These are phyloP conservation scores for Tupaia tana DNA, from an alignment of 2,113 vertebrate species.

Conservation along the genomic window DNA sequence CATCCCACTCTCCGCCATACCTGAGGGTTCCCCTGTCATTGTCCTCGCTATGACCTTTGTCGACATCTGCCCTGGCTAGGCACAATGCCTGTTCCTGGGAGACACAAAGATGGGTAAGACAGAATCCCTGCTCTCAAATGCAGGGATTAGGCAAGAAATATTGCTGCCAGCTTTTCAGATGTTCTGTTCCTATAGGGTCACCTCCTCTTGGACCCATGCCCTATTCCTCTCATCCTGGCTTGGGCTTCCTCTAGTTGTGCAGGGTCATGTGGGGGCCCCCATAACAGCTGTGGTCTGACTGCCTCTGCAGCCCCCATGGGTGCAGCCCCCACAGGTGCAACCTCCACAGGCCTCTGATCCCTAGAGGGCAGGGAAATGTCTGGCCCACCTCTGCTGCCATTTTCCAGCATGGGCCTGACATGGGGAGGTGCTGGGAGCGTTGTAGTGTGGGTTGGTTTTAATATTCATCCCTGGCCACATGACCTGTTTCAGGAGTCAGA, in stretches of 20 bases:
- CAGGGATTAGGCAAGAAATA: background rate
- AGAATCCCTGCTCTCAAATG: background rate
- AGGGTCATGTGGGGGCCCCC: background rate
- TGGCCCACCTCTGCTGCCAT: background rate
- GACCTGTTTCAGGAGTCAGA: background rate
- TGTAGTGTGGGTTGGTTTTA: background rate
- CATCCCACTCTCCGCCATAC: background rate
- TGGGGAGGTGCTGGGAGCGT: too few species aligned
- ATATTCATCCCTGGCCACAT: too few species aligned
- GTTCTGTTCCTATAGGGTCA: background rate
- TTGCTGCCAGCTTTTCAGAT: background rate
- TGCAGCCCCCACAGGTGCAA: accelerated
- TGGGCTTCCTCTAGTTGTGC: background rate
- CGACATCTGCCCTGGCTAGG: background rate
- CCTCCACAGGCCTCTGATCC: too few species aligned
- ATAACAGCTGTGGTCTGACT: background rate
- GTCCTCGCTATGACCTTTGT: background rate
- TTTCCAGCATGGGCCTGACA: background rate
- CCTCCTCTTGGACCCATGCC: background rate
- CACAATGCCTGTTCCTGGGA: background rate
- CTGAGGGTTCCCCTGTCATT: background rate
- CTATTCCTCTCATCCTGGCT: background rate
- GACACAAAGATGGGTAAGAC: background rate
- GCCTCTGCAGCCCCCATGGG: accelerated
- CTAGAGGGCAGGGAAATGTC: background rate